These are phyloP conservation scores for Trochalopteron elliotii DNA, from an alignment of 2,113 vertebrate genomes.

Conservation along the genomic window DNA sequence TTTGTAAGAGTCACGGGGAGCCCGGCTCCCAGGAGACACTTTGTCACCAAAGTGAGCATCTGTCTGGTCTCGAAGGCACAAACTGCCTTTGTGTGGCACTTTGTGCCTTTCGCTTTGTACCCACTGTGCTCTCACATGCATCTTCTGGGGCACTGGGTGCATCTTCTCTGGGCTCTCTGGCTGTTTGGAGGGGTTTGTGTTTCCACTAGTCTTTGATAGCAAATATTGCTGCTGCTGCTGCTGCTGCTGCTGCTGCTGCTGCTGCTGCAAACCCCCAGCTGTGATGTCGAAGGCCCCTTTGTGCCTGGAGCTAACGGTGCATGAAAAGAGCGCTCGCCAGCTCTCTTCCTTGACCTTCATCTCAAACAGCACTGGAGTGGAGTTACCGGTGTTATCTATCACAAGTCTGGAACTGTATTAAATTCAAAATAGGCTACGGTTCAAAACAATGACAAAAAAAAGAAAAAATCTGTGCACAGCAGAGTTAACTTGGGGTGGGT, in stretches of 20 bases:
- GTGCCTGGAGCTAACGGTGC: constrained; percentile 59
- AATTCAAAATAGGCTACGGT: background rate
- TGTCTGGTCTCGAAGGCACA: background rate
- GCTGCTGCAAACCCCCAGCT: constrained; percentile 41
- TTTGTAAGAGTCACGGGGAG: background rate
- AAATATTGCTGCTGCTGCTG: constrained; percentile 33
- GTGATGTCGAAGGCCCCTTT: constrained; percentile 45
- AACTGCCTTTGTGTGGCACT: background rate
- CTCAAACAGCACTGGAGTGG: constrained; percentile 7
- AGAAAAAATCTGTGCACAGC: background rate
- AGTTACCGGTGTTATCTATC: constrained; percentile 13
- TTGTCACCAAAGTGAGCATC: background rate
- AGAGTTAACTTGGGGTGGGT: background rate
- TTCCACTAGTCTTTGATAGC: background rate
- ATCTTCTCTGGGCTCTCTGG: background rate
- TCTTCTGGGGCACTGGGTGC: background rate
- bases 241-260: constrained; percentile 46
- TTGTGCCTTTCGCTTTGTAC: background rate
- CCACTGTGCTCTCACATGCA: background rate
- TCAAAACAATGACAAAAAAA: background rate
- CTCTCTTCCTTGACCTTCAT: constrained; percentile 57
- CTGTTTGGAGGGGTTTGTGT: background rate
- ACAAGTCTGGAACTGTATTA: background rate
- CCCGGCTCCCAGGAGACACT: background rate
- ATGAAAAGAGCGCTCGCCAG: constrained; percentile 35